These are phyloP conservation scores for Solenodon paradoxus DNA, from an alignment of 2,113 vertebrate genomes.

Conservation along the genomic window DNA sequence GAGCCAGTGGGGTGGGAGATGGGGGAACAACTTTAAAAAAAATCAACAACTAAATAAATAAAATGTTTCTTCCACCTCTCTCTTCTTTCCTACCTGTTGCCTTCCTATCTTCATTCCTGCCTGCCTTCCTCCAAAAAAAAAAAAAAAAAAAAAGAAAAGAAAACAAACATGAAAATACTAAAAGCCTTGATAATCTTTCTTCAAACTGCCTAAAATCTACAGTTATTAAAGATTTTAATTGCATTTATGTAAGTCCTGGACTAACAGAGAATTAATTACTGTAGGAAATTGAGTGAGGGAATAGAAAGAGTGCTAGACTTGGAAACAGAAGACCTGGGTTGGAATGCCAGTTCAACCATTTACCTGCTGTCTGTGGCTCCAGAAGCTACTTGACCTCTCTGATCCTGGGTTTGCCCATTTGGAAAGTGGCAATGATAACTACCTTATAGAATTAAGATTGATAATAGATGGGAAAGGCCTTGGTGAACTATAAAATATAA, in stretches of 20 bases:
- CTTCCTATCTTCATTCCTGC: too few species aligned
- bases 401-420: neutral
- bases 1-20: too few species aligned
- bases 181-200: neutral
- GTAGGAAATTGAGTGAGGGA: neutral
- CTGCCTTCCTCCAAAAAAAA: too few species aligned
- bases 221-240: conserved; percentile 9
- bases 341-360: neutral
- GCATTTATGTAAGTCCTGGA: neutral
- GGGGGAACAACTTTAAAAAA: too few species aligned
- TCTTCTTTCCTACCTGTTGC: too few species aligned
- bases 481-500: neutral
- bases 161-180: too few species aligned
- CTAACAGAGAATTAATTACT: neutral
- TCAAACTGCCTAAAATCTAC: neutral
- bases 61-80: too few species aligned
- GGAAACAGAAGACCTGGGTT: neutral
- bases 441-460: neutral
- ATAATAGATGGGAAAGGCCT: neutral
- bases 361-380: neutral
- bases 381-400: neutral
- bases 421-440: neutral
- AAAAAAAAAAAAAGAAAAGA: too few species aligned
- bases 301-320: neutral
- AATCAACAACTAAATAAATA: too few species aligned